Evolutionary conservation across 1,140 invertebrate genomes (phyloP), one percentile per base, ranked within the genome.

Genomic region (Drosophila eugracilis): DNA sequence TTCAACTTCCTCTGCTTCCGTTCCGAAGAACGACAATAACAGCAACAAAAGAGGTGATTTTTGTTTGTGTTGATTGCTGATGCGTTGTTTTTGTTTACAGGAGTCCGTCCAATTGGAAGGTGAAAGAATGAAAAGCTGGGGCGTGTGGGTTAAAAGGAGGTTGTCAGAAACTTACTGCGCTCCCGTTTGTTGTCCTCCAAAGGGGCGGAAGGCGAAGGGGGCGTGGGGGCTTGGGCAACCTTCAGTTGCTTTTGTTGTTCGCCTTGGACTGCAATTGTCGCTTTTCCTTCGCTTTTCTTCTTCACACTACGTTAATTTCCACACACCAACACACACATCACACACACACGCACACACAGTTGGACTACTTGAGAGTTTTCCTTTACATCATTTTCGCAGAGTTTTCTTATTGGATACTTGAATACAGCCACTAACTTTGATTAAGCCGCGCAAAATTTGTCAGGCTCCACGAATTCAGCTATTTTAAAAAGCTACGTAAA

Each of bases 271-370:
- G 74, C 44, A 67, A 57, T 58, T 74, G 62, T 83, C 53, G 48
- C 57, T 66, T 72, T 72, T 72, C 75, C 54, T 49, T 74, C 19
- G 54, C 52, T 49, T 71, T 60, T 62, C 78, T 67, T 66, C 67
- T 83, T 83, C 75, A 75, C 78, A 83, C 79, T 75, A 60, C 79
- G 74, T 78, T 83, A 83, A 83, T 83, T 83, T 83, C 69, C 53
- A 83, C 78, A 78, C 77, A 80, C 75, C 75, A 55, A 78, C 44
- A 63, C 67, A 12, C 30, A 32, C 47, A 37, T 67, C 50, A 54
- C 50, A 42, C 48, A 48, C 26, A 24, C 36, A 45, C 39, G 55
- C 45, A 22, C 54, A 69, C 37, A 36, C 45, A 69, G 19, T 36
- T 48, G 7, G 19, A 39, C 63, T 67, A 67, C 60, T 67, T 67